These are phyloP conservation scores for Linnaemya vulpina DNA, from an alignment of 2,888 invertebrate species.

Conservation along the genomic window DNA sequence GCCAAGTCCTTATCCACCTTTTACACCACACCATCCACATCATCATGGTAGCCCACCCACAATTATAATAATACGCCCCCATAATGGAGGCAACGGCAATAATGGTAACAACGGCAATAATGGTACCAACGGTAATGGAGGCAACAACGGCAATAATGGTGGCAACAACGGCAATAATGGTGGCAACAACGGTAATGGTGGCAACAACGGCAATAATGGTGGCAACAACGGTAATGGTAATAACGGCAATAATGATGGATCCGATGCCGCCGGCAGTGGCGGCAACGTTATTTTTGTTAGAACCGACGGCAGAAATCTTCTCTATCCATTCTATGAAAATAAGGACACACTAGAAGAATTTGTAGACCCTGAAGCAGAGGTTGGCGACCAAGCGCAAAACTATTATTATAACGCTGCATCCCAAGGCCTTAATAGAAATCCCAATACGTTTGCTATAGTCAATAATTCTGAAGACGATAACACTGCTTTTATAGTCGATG, in stretches of 20 bases:
- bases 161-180: conserved; percentile 2
- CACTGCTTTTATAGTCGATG: background rate
- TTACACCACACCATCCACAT: background rate
- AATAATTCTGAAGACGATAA: conserved; percentile 1
- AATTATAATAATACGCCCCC: background rate
- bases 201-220: conserved; percentile 1
- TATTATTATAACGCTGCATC: background rate
- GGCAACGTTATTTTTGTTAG: background rate
- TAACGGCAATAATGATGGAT: background rate
- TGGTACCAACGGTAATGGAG: too few species aligned
- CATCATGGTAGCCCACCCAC: too few species aligned
- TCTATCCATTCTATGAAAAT: background rate
- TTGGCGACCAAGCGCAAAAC: background rate
- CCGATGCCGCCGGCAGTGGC: background rate
- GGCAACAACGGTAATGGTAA: background rate
- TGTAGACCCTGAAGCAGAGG: background rate
- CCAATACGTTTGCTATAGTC: background rate
- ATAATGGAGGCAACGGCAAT: background rate
- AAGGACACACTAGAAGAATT: background rate
- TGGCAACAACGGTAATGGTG: background rate
- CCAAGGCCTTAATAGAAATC: background rate
- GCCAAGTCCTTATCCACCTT: too few species aligned
- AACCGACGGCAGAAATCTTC: background rate
- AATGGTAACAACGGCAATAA: background rate
- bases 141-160: background rate